These are phyloP conservation scores for Calameuta idolon DNA, from an alignment of 2,888 invertebrate genomes.

Conservation along the genomic window DNA sequence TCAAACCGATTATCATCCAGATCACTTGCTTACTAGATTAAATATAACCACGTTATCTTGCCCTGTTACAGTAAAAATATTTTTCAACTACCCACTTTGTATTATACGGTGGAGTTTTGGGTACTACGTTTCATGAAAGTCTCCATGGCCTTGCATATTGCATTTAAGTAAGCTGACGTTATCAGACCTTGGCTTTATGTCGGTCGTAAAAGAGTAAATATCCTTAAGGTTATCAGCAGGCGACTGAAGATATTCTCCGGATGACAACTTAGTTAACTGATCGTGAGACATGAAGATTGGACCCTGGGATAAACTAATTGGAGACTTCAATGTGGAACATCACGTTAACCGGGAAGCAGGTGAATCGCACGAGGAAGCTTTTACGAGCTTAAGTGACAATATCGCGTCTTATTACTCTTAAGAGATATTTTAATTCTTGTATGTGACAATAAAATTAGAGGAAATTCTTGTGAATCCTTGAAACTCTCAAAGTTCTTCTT, in stretches of 20 bases:
- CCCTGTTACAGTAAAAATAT: not conserved
- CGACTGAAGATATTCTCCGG: not conserved
- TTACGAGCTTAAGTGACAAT: not conserved
- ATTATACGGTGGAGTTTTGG: not conserved
- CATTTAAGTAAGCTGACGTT: not conserved
- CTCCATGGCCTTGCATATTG: not conserved
- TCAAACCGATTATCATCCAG: not conserved
- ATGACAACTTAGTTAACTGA: not conserved
- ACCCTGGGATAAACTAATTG: not conserved
- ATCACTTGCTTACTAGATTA: not conserved
- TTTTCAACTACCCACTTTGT: not conserved
- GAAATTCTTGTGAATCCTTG: not conserved
- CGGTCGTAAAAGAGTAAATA: not conserved
- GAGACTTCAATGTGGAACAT: not conserved
- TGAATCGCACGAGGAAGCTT: not conserved
- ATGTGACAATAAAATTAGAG: not conserved
- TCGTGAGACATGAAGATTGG: not conserved
- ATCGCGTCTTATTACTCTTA: not conserved
- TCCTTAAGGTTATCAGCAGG: not conserved
- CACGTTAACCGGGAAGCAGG: not conserved
- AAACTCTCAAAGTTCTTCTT: not conserved
- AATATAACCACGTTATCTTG: not conserved
- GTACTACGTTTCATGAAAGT: not conserved
- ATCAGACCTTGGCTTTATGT: not conserved
- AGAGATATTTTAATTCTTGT: not conserved